These are phyloP conservation scores for Trachelus tabidus DNA, from an alignment of 2,888 invertebrate genomes.

Conservation along the genomic window DNA sequence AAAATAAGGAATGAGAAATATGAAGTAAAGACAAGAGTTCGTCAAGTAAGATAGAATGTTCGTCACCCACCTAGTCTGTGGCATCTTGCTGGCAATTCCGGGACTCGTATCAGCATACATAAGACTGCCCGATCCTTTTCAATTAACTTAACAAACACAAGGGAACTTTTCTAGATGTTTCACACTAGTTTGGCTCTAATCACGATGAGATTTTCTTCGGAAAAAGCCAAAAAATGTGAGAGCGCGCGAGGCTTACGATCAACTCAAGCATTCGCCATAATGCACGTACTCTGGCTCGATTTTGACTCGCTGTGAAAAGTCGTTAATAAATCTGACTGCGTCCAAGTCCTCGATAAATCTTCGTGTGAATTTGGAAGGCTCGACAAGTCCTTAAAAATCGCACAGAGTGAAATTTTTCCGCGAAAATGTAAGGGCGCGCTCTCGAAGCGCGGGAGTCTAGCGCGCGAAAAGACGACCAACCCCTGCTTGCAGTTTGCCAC, in stretches of 20 bases:
- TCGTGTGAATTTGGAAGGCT: background rate
- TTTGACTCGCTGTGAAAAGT: background rate
- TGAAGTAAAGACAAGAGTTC: slow-evolving; percentile 14
- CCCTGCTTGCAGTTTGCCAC: slow-evolving; percentile 51
- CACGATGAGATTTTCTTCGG: slow-evolving; percentile 20
- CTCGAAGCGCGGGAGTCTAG: slow-evolving; percentile 60
- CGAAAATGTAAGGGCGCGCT: slow-evolving; percentile 37
- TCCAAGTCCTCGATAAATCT: background rate
- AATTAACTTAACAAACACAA: slow-evolving; percentile 10
- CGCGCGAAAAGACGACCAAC: slow-evolving; percentile 63
- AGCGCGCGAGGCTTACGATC: slow-evolving; percentile 47
- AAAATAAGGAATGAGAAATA: background rate
- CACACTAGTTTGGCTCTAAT: slow-evolving; percentile 8
- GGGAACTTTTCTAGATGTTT: slow-evolving; percentile 8
- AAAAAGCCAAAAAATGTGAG: slow-evolving; percentile 33
- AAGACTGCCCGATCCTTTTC: slow-evolving; percentile 16
- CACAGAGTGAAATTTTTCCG: slow-evolving; percentile 24
- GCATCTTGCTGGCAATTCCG: slow-evolving; percentile 50
- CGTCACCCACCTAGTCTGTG: slow-evolving; percentile 59
- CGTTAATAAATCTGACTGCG: background rate
- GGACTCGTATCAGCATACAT: background rate
- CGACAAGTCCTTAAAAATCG: background rate
- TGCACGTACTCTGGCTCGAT: slow-evolving; percentile 36
- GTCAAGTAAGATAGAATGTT: slow-evolving; percentile 31
- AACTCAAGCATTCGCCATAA: slow-evolving; percentile 55